Evolutionary conservation across 2,797 vertebrate genomes (phyloP), one percentile per base, ranked within the genome.

Genomic region (Tragopan temminckii): DNA sequence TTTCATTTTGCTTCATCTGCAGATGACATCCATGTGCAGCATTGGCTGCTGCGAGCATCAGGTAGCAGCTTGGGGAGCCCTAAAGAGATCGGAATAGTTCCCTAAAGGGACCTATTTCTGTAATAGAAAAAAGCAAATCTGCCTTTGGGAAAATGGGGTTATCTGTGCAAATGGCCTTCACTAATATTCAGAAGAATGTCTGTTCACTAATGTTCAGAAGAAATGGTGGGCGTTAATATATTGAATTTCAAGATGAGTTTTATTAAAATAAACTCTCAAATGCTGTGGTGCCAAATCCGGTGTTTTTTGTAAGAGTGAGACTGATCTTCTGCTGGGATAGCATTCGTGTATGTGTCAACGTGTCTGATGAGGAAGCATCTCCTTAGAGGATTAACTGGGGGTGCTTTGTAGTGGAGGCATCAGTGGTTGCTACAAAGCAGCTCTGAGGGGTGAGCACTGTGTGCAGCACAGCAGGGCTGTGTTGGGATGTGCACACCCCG

Each of bases 261-360:
- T 91, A 84, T 82, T 87, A 92, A 69, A 87, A 84, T 80, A 90
- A 93, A 68, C 52, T 89, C 92, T 88, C 80, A 94, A 93, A 94
- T 38, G 46, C 94, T 86, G 79, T 81, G 95, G 91, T 95, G 88
- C 85, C 70, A 87, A 97, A 94, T 89, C 93, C 91, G 96, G 55
- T 97, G 97, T 95, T 93, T 97, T 93, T 96, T 88, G 96, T 90
- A 29, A 81, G 58, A 85, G 15, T 7, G 62, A 29, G 58, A 38
- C 45, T 8, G 11, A 1, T 62, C n/a, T 15, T 62, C 53, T 42
- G 1, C 72, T 40, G 19, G n/a, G 52, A 53, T 64, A 33, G 3
- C 3, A 1, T 62, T 69, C 8, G 0, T 29, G 14, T 70, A 1
- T 3, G 1, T 69, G 35, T 66, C 50, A 68, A 18, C 3, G 1